A percentile compares a stretch with the other conserved stretches of the same genome.
phyloP scores from a whole-genome alignment of 2,888 invertebrate species.

The Mesodorylaimus sp. region DNA sequence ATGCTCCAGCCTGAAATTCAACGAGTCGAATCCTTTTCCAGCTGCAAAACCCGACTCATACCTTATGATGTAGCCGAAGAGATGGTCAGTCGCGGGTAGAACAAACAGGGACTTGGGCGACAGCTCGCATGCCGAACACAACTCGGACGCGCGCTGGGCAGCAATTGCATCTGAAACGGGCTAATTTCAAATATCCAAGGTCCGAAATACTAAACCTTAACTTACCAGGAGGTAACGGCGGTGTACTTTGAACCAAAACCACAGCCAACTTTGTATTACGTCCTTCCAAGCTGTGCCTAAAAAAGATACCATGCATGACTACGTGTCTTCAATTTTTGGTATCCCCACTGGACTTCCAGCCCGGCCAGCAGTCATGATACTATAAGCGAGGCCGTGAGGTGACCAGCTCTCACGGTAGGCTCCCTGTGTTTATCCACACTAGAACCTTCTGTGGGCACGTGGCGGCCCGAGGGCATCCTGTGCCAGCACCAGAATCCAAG shows the following conservation, averaged over 20 bases:
- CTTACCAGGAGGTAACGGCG: conserved; percentile 42
- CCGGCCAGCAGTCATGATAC: too few relatives aligned
- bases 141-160: conserved; percentile 67
- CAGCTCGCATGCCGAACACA: conserved; percentile 77
- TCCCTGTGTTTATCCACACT: too few relatives aligned
- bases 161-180: conserved; percentile 44
- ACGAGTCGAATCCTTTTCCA: too few relatives aligned
- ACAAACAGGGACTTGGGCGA: conserved; percentile 79
- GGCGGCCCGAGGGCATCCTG: too few relatives aligned
- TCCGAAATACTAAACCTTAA: conserved; percentile 4
- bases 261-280: conserved; percentile 49
- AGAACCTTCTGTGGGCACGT: too few relatives aligned
- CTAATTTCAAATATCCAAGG: conserved; percentile 19
- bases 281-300: conserved; percentile 27
- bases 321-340: too few relatives aligned
- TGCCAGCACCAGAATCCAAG: too few relatives aligned
- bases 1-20: conserved; percentile 62
- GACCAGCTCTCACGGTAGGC: too few relatives aligned
- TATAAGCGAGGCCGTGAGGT: too few relatives aligned
- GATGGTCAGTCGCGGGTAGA: conserved; percentile 60
- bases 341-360: too few relatives aligned
- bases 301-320: too few relatives aligned
- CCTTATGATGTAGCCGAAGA: conserved; percentile 48
- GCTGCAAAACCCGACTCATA: too few relatives aligned
- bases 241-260: conserved; percentile 65